Conservation (phyloP, 1,140 invertebrate genomes). For the Pogonus chalceus region DNA sequence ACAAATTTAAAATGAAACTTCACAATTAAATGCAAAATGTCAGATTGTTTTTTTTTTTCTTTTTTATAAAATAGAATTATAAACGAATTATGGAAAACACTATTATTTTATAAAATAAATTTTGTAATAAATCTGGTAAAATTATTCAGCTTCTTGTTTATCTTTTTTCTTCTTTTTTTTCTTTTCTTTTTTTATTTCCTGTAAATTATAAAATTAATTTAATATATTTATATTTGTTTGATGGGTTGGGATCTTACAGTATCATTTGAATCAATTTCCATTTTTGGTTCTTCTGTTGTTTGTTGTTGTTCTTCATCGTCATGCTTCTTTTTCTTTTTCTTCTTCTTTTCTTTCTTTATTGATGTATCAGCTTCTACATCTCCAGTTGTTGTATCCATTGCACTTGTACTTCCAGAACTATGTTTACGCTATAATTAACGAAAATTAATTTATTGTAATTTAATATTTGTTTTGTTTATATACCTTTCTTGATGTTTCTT, state of each 20-base stretch:
- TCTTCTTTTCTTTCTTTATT: slow-evolving; percentile 49
- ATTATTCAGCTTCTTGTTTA: slow-evolving; percentile 32
- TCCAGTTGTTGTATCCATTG: slow-evolving; percentile 29
- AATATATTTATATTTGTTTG: slow-evolving; percentile 18
- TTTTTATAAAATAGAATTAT: background rate
- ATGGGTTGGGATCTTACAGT: slow-evolving; percentile 13
- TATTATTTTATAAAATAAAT: background rate
- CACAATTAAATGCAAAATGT: background rate
- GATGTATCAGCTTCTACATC: slow-evolving; percentile 39
- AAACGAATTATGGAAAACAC: background rate
- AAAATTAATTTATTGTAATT: slow-evolving; percentile 15
- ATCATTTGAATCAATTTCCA: slow-evolving; percentile 27
- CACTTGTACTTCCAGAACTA: slow-evolving; percentile 38
- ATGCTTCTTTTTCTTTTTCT: slow-evolving; percentile 48
- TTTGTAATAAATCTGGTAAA: no score
- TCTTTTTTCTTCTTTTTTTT: slow-evolving; percentile 68
- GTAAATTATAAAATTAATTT: slow-evolving; percentile 12
- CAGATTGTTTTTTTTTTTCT: background rate
- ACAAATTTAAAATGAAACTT: background rate
- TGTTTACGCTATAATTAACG: slow-evolving; percentile 42
- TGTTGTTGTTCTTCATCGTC: slow-evolving; percentile 37
- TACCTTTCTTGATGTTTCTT: slow-evolving; percentile 27
- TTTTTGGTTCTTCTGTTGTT: slow-evolving; percentile 18
- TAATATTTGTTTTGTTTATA: slow-evolving; percentile 14
- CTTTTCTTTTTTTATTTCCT: slow-evolving; percentile 49